Evolutionary conservation across 2,888 invertebrate species (phyloP).

Genomic region (Acanthosepion lycidas): DNA sequence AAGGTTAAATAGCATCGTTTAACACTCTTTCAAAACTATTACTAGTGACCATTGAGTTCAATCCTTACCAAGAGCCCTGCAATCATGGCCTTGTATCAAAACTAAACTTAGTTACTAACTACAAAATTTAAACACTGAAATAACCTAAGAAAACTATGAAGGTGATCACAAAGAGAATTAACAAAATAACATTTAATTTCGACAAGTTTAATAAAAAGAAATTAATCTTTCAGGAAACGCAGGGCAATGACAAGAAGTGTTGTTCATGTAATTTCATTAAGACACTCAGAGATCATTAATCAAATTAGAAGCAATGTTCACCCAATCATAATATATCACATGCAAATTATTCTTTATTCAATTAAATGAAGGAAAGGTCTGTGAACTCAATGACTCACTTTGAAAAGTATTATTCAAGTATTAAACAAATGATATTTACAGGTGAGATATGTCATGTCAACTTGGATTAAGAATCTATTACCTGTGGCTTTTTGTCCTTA

Average conservation of each 20-base stretch:
- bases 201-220: not conserved
- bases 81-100: no score
- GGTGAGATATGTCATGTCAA: not conserved
- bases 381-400: not conserved
- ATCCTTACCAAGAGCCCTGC: no score
- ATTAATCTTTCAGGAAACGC: not conserved
- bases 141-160: not conserved
- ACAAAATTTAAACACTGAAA: no score
- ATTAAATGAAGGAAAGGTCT: not conserved
- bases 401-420: not conserved
- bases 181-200: not conserved
- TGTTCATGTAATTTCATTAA: not conserved
- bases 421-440: not conserved
- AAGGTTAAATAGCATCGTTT: no score
- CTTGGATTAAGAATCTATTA: not conserved
- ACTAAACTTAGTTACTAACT: no score
- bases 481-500: not conserved
- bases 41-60: no score
- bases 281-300: not conserved
- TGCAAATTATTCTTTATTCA: not conserved
- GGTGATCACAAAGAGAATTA: not conserved
- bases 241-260: not conserved
- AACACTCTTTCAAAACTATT: no score
- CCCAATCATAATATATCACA: not conserved
- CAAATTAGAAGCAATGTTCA: not conserved